phyloP scores from a whole-genome alignment of 2,797 vertebrate genomes.

The Coregonus suidteri region DNA sequence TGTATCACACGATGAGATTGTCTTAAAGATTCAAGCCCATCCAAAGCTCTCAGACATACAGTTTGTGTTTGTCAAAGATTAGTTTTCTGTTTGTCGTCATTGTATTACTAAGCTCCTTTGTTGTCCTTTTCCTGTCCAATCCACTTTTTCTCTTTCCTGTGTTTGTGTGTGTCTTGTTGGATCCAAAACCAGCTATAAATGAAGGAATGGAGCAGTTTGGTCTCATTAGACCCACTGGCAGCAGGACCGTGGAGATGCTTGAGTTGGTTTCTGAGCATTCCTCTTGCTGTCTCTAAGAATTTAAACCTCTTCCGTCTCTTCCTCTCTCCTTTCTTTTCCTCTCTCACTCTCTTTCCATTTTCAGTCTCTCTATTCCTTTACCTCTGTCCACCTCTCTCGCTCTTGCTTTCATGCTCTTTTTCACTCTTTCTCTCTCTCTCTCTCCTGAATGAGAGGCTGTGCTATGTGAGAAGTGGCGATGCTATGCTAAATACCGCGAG shows the following conservation, averaged over 20 bases:
- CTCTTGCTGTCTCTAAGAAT: conserved; percentile 13
- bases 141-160: background rate
- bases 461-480: conserved; percentile 67
- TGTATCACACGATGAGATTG: conserved; percentile 46
- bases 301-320: conserved; percentile 11
- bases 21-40: conserved; percentile 2
- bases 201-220: conserved; percentile 7
- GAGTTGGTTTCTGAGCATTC: conserved; percentile 9
- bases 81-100: background rate
- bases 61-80: background rate
- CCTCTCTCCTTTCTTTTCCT: background rate
- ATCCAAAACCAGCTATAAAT: conserved; percentile 1
- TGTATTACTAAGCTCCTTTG: background rate
- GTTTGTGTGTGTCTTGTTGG: background rate
- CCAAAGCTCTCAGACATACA: background rate
- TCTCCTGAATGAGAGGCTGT: conserved; percentile 33
- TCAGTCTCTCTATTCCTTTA: background rate
- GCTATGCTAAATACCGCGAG: conserved; percentile 60
- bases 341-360: background rate
- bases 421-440: conserved; percentile 20
- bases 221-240: conserved; percentile 5
- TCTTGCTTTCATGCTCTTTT: background rate
- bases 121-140: background rate
- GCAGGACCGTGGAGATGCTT: background rate
- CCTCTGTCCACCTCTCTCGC: conserved; percentile 5